A percentile compares a stretch with the other conserved stretches of the same genome.
phyloP scores from a whole-genome alignment of 1,140 invertebrate genomes.

The Latrodectus geometricus region DNA sequence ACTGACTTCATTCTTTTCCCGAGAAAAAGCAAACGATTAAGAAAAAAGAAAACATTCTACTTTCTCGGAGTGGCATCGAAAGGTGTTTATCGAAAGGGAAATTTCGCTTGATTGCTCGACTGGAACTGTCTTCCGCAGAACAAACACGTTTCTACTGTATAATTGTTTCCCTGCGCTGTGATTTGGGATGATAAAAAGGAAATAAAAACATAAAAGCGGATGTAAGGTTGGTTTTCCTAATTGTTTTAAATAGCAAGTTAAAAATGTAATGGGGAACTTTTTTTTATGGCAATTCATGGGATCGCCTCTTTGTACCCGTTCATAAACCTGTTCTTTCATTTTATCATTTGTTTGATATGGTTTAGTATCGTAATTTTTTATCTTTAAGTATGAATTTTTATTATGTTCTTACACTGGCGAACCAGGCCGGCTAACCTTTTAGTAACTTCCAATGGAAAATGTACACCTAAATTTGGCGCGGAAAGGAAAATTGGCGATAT shows the following conservation, averaged over 20 bases:
- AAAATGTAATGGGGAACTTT: too few species aligned
- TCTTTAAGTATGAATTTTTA: too few species aligned
- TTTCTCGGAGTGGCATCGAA: not conserved
- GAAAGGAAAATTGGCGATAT: too few species aligned
- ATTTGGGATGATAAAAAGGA: not conserved
- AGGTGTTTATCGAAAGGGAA: not conserved
- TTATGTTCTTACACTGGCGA: too few species aligned
- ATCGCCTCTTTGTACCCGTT: too few species aligned
- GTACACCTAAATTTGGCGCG: too few species aligned
- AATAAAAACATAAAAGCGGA: not conserved
- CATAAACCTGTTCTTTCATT: too few species aligned
- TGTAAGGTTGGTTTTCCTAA: not conserved
- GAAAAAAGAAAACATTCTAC: not conserved
- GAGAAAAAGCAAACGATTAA: not conserved
- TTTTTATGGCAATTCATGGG: too few species aligned
- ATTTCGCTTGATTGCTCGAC: not conserved
- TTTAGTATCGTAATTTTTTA: too few species aligned
- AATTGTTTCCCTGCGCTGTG: not conserved
- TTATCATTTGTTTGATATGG: too few species aligned
- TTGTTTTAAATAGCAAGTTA: not conserved
- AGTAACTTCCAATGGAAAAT: too few species aligned
- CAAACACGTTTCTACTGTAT: not conserved
- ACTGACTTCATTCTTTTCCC: not conserved
- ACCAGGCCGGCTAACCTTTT: too few species aligned
- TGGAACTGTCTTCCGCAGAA: not conserved